Base-by-base conservation (phyloP, 2,888 invertebrate genomes). In the Rosalia funebris region DNA sequence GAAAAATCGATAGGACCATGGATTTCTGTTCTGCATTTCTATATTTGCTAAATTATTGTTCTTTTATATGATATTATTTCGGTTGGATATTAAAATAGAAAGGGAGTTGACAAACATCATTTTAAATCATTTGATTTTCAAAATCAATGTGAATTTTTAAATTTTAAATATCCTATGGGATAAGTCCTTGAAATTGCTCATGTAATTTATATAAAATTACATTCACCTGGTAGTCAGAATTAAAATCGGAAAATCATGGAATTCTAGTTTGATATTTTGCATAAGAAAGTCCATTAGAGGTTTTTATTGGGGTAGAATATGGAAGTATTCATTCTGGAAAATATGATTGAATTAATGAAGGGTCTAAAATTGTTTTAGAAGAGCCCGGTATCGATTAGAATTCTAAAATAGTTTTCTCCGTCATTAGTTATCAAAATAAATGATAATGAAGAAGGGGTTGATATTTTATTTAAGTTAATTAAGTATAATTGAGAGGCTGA, bases 181-280 rank as follows among this genome's bases (percentile, higher is more conserved):
- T 46, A 32, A 32, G 46, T 32, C 46, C 46, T 15, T 46, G 46
- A 46, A 46, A 46, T 46, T 46, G 25, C 25, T 46, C 46, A 31
- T 46, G 46, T 9, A 46, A 46, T 46, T 46, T 46, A 14, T 31
- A 46, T 46, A 32, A 46, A 46, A 46, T 46, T 32, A 46, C 32
- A 14, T 46, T 32, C 32, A 46, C 31, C 16, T 14, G 3, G 46
- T 32, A 15, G 46, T 32, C 15, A 46, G 17, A 42, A n/a, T 42
- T 42, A 42, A 46, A 46, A 15, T 46, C 15, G 46, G 46, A 14
- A 46, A 46, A 46, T 25, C 46, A 46, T 46, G 46, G 32, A 31
- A 46, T 32, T 46, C 31, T 3, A 10, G 46, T 31, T 32, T 46
- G 46, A 46, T 46, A 25, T 14, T 10, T 46, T 11, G 32, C 32